Conservation (phyloP, 2,888 invertebrate species). For the Dryocosmus kuriphilus region DNA sequence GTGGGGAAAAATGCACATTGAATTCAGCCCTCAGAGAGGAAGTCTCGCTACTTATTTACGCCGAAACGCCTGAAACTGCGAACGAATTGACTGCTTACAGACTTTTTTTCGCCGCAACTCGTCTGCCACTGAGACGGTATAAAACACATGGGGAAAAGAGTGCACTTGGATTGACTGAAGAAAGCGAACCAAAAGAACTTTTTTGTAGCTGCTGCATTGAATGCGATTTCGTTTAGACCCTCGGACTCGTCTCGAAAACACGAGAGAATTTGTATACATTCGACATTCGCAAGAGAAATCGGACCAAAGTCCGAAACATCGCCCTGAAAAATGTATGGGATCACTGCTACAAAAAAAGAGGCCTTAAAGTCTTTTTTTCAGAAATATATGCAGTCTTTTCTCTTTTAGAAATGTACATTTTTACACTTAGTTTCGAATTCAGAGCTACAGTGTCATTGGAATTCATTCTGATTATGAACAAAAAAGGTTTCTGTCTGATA, state of each 20-base stretch:
- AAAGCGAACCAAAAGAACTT: constrained; percentile 44
- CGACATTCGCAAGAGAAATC: constrained; percentile 30
- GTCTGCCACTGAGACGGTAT: constrained; percentile 35
- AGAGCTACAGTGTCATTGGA: no score
- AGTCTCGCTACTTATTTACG: constrained; percentile 32
- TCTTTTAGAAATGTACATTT: not conserved
- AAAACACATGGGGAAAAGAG: constrained; percentile 26
- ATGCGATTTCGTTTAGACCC: constrained; percentile 47
- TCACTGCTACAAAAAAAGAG: constrained; percentile 15
- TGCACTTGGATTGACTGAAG: constrained; percentile 21
- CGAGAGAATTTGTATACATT: constrained; percentile 41
- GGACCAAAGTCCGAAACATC: constrained; percentile 20
- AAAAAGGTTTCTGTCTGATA: not conserved
- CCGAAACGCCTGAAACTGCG: constrained; percentile 36
- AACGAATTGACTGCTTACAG: constrained; percentile 40
- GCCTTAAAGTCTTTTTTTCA: constrained; percentile 30
- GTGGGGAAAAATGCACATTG: constrained; percentile 26
- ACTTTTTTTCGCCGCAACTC: constrained; percentile 31
- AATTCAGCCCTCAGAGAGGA: not conserved
- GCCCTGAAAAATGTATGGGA: constrained; percentile 27
- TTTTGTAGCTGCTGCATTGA: constrained; percentile 42
- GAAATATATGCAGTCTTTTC: constrained; percentile 9
- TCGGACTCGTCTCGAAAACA: constrained; percentile 37
- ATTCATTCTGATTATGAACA: no score
- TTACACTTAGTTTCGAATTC: not conserved